Base-by-base conservation (phyloP, 2,888 invertebrate genomes). In the Eupelmus urozonus region DNA sequence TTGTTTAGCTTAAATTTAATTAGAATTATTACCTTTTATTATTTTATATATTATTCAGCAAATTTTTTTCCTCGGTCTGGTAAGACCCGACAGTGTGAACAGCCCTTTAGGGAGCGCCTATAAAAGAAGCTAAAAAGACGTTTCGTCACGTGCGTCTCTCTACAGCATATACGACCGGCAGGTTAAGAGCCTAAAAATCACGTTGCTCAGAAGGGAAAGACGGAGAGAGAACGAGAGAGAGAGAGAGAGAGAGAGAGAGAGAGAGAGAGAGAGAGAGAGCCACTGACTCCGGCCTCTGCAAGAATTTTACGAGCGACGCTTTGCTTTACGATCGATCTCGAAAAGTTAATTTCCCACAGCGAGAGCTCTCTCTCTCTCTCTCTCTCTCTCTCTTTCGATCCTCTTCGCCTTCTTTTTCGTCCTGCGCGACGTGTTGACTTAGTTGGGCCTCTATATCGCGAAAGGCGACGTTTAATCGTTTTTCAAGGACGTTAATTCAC, bases 321-420 rank as follows among this genome's bases (percentile, higher is more conserved):
- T 76, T 76, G 69, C 72, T 80, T 80, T 79, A 80, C 73, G 76
- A 80, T 80, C 79, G 76, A 76, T 79, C 73, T 76, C 66, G 69
- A 80, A 76, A 79, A 79, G 78, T 76, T 74, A 73, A 79, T 79
- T 76, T 80, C 78, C 57, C 73, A 49, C 76, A 75, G 16, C 66
- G 18, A n/a, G 25, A 13, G 34, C 23, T 75, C 72, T 51, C n/a
- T 29, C 20, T 20, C 70, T 70, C n/a, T 25, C 16, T 34, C 40
- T 11, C 51, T 62, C 29, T 13, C 20, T 16, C 25, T 51, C 27
- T 23, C n/a, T 20, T 4, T 45, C 45, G 16, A 25, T 51, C n/a
- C n/a, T n/a, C n/a, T 4, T 57, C 29, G 9, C 29, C 40, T 25
- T 42, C 29, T 51, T 27, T 45, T 69, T 23, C 23, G 7, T 25